Base-by-base conservation (phyloP, 2,113 vertebrate genomes). In the Pseudopipra pipra region DNA sequence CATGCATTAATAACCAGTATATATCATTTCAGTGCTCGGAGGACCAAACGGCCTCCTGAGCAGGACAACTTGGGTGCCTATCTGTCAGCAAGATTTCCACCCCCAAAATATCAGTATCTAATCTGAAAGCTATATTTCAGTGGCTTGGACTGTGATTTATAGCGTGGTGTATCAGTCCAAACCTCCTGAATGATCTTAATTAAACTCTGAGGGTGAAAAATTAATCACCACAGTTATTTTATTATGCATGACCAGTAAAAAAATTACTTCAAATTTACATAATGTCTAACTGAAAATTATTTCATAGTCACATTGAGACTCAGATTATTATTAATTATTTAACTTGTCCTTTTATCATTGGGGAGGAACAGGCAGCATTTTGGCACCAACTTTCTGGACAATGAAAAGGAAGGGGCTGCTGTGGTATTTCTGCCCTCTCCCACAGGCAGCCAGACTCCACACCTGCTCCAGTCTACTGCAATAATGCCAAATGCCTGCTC, bases 121-220 rank as follows among this genome's bases (percentile, higher is more conserved):
- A 94, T 73, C 78, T 72, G 43, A 93, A 92, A 94, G 77, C 63
- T 23, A 37, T 89, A 81, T 59, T 88, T 90, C 82, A 94, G 79
- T 56, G 47, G 55, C 72, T 87, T 78, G 55, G 46, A 71, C 65
- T 85, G 73, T 89, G 77, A 96, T 95, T 95, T 96, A 92, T 75
- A 58, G 85, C 52, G 25, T 2, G 3, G 49, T 72, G 24, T 71
- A 89, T 87, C 66, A 74, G 65, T 43, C 91, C 87, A 89, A 94
- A 89, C 77, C 79, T 83, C 84, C 52, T 66, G 61, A 95, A 95
- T 49, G 84, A 87, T 96, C 92, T 95, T 93, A 96, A 94, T 95
- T 96, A 97, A 96, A 97, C 90, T 96, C 80, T 78, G 71, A 94
- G 76, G 85, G 85, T 94, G 77, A 94, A 94, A 97, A 96, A 97